These are phyloP conservation scores for Rhimphoctona megacephalus DNA, from an alignment of 2,888 invertebrate species.

Conservation along the genomic window DNA sequence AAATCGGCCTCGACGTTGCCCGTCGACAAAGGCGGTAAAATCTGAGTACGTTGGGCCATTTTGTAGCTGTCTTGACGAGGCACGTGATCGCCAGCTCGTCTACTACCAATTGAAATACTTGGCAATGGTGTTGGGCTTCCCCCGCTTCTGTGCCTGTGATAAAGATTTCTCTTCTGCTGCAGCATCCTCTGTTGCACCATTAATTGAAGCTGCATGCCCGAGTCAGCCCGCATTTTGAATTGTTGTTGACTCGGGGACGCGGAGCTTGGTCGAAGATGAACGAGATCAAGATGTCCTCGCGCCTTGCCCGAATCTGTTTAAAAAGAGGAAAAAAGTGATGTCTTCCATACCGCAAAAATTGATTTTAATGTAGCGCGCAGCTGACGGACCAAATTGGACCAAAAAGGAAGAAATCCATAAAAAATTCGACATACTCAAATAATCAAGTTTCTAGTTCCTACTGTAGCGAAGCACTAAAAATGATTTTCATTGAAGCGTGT, in stretches of 20 bases:
- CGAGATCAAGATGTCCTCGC: constrained; percentile 81
- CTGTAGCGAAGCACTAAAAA: too few species aligned
- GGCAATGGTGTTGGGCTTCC: constrained; percentile 80
- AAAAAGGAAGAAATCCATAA: too few species aligned
- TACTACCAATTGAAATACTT: constrained; percentile 70
- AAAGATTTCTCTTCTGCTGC: constrained; percentile 91
- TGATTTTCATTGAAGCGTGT: too few species aligned
- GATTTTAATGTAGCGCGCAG: not conserved
- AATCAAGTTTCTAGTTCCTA: too few species aligned
- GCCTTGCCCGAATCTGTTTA: constrained; percentile 81
- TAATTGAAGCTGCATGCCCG: constrained; percentile 90
- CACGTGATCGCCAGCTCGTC: constrained; percentile 87
- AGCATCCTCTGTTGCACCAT: constrained; percentile 93
- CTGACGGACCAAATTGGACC: not conserved
- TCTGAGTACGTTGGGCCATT: constrained; percentile 94
- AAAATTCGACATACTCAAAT: too few species aligned
- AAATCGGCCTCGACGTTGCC: constrained; percentile 78
- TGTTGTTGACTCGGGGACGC: constrained; percentile 78
- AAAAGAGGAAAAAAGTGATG: not conserved
- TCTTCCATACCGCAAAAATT: not conserved
- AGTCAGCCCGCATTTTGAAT: constrained; percentile 80
- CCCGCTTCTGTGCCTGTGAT: constrained; percentile 79
- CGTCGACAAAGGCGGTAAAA: constrained; percentile 90
- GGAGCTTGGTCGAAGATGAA: constrained; percentile 80
- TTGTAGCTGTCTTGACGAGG: constrained; percentile 95